Base-by-base conservation (phyloP, 2,888 invertebrate genomes). In the Drosophila robusta region DNA sequence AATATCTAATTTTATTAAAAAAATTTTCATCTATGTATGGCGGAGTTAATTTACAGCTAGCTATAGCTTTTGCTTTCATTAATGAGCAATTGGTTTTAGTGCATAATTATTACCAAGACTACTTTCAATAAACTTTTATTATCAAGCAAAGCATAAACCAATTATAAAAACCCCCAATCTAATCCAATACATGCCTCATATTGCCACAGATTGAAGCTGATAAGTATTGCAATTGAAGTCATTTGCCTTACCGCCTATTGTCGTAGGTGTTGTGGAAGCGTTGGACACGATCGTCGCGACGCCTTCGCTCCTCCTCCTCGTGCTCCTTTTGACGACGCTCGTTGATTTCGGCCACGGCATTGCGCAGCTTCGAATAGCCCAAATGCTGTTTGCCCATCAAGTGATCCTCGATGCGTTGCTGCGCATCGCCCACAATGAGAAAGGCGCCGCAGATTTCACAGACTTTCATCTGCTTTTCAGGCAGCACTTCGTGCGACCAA, bases 381-480 rank as follows among this genome's bases (percentile, higher is more conserved):
- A 98, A 96, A 93, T 99, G 99, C 92, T 99, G 99, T 93, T 99
- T 99, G 32, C 99, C 99, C 94, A 97, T 98, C 61, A 99, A 93
- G 93, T 99, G 99, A 92, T 99, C 99, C 89, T 99, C 99, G 63
- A 99, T 97, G 67, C 99, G 94, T 90, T 98, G 98, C 90, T 98
- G 99, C 3, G 99, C 99, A 93, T 99, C 99, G 8, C 98, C 99
- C 8, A 99, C 98, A 85, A 99, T 99, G n/a, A 99, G 94, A 92
- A 99, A 98, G 7, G 99, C 99, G 1, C 99, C 99, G 91, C 99
- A 99, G 1, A 98, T 97, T 80, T 98, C 97, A 92, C 99, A 99
- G 16, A 99, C 99, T 93, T 99, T 98, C 99, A 99, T 99, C 91
- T 98, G 98, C 92, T 99, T 99, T 92, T 98, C 98, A 90, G 98